Evolutionary conservation across 2,113 vertebrate species (phyloP), one percentile per base, ranked within the genome.

Genomic region (Xiphophorus maculatus): DNA sequence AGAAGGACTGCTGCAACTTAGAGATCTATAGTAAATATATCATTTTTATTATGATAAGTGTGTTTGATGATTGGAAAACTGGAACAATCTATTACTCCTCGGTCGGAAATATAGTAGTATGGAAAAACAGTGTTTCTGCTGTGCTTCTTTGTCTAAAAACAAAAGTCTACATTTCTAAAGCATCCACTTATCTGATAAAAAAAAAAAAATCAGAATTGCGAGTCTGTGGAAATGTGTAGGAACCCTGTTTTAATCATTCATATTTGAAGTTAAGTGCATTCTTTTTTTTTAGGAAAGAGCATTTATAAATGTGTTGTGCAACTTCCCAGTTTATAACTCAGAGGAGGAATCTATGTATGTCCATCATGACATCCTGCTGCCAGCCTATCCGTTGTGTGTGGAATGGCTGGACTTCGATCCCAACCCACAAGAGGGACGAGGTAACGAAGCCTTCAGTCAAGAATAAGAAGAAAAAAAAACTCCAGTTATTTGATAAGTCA

Each of bases 361-460:
- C 0, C 98, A 99, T 89, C 98, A 99, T 63, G 96, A 99, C 73
- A 95, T 99, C 22, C 90, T 98, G 69, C 90, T 99, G 79, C 97
- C 98, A 29, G 97, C 98, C 1, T 99, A 99, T 77, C 98, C 98
- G 4, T 93, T 99, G 29, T 96, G 96, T 87, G 89, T 96, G 69
- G 97, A 99, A 76, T 99, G 97, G 97, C 89, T 99, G 44, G 96
- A 97, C 91, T 99, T 99, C 91, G 98, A 99, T 91, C 97, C 98
- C 17, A 97, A 76, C 79, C 96, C 97, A 0, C 96, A 95, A 61
- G 95, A 96, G 80, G 88, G 93, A 77, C 25, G 76, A 75, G 96
- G 97, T 98, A 92, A 94, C 63, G 72, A 54, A 40, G 44, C 25
- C 11, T 64, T 11, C 1, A 27, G 19, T 32, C 66, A 28, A 68